Conservation (phyloP, 2,797 vertebrate species). For the Pygocentrus nattereri region DNA sequence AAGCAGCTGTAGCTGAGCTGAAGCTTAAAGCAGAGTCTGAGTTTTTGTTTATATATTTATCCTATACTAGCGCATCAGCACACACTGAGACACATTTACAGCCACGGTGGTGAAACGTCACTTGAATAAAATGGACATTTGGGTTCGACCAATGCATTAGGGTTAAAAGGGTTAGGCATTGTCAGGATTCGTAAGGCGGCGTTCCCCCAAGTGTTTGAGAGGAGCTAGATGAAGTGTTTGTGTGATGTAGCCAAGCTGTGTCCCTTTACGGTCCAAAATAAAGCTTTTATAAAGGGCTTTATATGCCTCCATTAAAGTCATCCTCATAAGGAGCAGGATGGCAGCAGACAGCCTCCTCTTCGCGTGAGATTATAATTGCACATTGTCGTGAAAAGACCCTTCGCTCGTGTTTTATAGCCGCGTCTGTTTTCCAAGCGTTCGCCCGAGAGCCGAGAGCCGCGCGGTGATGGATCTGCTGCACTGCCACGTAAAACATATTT, state of each 20-base stretch:
- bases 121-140: no score
- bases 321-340: conserved; percentile 16
- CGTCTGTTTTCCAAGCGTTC: conserved; percentile 41
- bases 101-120: no score
- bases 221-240: not conserved
- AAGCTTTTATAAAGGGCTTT: conserved; percentile 13
- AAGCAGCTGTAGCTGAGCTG: no score
- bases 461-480: conserved; percentile 66
- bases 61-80: no score
- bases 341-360: conserved; percentile 9
- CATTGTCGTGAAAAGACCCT: conserved; percentile 33
- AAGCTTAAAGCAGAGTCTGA: no score
- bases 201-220: not conserved
- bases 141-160: no score
- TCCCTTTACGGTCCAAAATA: not conserved
- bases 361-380: conserved; percentile 29
- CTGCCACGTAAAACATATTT: conserved; percentile 81
- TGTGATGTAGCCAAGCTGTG: not conserved
- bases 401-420: conserved; percentile 32
- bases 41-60: no score
- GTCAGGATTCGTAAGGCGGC: not conserved
- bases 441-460: conserved; percentile 64
- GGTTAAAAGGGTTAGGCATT: no score
- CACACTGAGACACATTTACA: no score
- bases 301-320: not conserved